These are phyloP conservation scores for Drosophila anomelani DNA, from an alignment of 2,888 invertebrate species.

Conservation along the genomic window DNA sequence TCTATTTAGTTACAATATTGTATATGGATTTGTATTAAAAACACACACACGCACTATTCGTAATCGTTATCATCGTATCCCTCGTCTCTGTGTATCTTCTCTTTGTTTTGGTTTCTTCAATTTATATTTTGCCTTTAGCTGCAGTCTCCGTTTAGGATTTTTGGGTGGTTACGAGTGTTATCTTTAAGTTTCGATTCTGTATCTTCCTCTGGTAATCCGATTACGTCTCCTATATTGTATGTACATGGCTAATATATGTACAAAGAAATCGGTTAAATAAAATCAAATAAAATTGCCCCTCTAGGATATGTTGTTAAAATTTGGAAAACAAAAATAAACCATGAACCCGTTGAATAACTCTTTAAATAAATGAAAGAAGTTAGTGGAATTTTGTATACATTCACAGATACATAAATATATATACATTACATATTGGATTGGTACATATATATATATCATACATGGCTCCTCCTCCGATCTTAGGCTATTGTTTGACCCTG, in stretches of 20 bases:
- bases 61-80: slow-evolving; percentile 50
- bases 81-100: slow-evolving; percentile 46
- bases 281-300: slow-evolving; percentile 4
- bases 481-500: slow-evolving; percentile 21
- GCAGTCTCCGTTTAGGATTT: slow-evolving; percentile 77
- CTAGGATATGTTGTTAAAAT: slow-evolving; percentile 32
- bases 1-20: slow-evolving; percentile 67
- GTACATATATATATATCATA: slow-evolving; percentile 66
- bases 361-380: slow-evolving; percentile 51
- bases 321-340: slow-evolving; percentile 1
- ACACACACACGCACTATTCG: slow-evolving; percentile 60
- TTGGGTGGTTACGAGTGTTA: slow-evolving; percentile 77
- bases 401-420: slow-evolving; percentile 65
- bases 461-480: slow-evolving; percentile 36
- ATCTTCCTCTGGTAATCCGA: slow-evolving; percentile 36
- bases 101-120: slow-evolving; percentile 34
- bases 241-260: slow-evolving; percentile 39
- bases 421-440: slow-evolving; percentile 48
- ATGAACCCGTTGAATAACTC: slow-evolving; percentile 24
- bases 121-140: slow-evolving; percentile 53
- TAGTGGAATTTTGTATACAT: slow-evolving; percentile 49
- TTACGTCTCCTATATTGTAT: slow-evolving; percentile 20
- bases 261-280: slow-evolving; percentile 13
- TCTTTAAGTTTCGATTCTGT: slow-evolving; percentile 63
- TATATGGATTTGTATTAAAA: slow-evolving; percentile 62